Evolutionary conservation across 1,140 invertebrate genomes (phyloP).

Genomic region (Idris sp.): DNA sequence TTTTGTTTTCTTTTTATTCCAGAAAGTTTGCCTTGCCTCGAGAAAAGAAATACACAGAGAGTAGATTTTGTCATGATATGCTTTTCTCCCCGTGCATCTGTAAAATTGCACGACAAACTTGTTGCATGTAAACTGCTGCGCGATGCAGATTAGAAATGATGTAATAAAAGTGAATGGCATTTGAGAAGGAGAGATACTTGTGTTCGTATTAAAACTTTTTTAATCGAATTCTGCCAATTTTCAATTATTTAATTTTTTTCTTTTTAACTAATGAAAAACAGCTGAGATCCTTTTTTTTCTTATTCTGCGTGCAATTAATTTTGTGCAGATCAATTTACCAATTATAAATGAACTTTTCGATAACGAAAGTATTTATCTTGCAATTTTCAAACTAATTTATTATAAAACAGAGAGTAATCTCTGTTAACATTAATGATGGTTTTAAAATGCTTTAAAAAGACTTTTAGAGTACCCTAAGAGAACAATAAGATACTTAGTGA

Average conservation of each 20-base stretch:
- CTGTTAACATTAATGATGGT: slow-evolving; percentile 2
- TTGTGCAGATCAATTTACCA: too few species aligned
- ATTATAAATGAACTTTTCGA: too few species aligned
- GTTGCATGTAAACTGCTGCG: slow-evolving; percentile 48
- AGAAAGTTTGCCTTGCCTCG: too few species aligned
- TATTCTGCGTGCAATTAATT: too few species aligned
- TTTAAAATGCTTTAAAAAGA: slow-evolving; percentile 1
- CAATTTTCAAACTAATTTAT: neutral
- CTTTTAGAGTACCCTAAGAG: slow-evolving; percentile 18
- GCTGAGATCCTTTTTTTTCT: too few species aligned
- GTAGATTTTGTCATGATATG: slow-evolving; percentile 52
- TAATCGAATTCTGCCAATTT: slow-evolving; percentile 34
- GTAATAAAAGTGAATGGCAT: slow-evolving; percentile 50
- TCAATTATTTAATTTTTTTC: slow-evolving; percentile 44
- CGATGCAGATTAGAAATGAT: slow-evolving; percentile 51
- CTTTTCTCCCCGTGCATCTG: slow-evolving; percentile 39
- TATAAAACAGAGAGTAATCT: neutral
- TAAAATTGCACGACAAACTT: slow-evolving; percentile 51
- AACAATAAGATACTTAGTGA: slow-evolving; percentile 20
- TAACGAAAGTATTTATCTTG: too few species aligned
- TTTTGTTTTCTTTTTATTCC: too few species aligned
- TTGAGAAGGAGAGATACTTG: slow-evolving; percentile 32
- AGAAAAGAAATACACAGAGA: slow-evolving; percentile 17
- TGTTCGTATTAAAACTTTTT: too few species aligned
- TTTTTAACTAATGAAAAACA: too few species aligned